Percentiles rank a stretch among this genome's conserved stretches.
Conservation (phyloP, 2,888 invertebrate species). For the Lepidochitona cinerea region DNA sequence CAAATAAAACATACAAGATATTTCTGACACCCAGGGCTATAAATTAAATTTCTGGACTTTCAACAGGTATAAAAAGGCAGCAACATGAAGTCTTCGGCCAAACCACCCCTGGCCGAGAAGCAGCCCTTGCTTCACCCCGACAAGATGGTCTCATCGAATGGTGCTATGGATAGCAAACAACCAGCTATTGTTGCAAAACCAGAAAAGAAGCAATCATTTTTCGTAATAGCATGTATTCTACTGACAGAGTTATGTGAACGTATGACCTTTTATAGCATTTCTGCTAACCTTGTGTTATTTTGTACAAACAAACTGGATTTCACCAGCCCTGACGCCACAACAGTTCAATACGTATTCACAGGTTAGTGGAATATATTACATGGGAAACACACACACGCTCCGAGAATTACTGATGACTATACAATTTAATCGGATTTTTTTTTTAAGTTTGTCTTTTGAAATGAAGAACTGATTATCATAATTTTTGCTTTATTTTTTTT, state of each 20-base stretch:
- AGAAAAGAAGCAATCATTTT: slow-evolving; percentile 11
- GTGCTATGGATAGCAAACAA: not conserved
- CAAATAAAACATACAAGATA: too few species aligned
- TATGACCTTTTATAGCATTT: slow-evolving; percentile 59
- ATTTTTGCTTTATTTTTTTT: too few species aligned
- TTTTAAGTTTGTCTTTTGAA: too few species aligned
- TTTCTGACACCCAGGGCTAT: too few species aligned
- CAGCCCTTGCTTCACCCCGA: not conserved
- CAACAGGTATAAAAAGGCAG: not conserved
- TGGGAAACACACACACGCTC: too few species aligned
- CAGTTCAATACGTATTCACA: slow-evolving; percentile 53
- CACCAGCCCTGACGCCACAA: slow-evolving; percentile 45
- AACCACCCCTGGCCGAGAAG: not conserved
- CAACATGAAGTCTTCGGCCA: not conserved
- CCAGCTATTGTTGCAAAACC: not conserved
- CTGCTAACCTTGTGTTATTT: slow-evolving; percentile 58
- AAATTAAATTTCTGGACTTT: too few species aligned
- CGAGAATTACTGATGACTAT: too few species aligned
- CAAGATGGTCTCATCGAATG: not conserved
- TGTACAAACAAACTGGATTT: slow-evolving; percentile 49
- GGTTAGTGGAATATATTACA: too few species aligned
- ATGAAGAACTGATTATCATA: too few species aligned
- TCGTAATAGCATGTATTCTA: slow-evolving; percentile 48
- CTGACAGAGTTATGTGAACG: slow-evolving; percentile 59
- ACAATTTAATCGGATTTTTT: too few species aligned